Percentiles rank a stretch among this genome's conserved stretches.
Conservation (phyloP, 2,113 vertebrate species). For the Poeciliopsis retropinna region DNA sequence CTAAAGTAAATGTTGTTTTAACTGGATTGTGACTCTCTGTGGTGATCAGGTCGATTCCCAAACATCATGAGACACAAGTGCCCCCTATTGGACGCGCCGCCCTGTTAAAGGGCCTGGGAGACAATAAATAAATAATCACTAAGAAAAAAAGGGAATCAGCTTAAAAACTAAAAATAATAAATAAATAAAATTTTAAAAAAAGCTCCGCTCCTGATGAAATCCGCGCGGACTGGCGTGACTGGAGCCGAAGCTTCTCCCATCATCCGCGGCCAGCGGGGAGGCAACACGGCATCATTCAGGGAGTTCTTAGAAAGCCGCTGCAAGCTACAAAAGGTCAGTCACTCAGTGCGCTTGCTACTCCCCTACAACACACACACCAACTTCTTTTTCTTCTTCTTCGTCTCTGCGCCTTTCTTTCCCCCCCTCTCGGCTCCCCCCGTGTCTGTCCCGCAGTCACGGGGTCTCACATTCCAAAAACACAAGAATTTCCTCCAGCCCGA, state of each 20-base stretch:
- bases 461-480: constrained; percentile 86
- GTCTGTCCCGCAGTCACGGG: constrained; percentile 71
- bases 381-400: too few species aligned
- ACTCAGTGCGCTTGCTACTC: too few species aligned
- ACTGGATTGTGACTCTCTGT: too few species aligned
- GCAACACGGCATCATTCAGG: constrained; percentile 3
- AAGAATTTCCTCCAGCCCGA: constrained; percentile 81
- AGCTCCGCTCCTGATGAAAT: neutral
- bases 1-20: too few species aligned
- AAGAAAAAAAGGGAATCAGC: neutral
- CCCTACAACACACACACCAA: too few species aligned
- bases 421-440: constrained; percentile 33
- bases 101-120: neutral
- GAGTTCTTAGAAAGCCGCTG: constrained; percentile 41
- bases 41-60: neutral
- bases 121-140: neutral
- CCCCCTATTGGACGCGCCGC: constrained; percentile 65
- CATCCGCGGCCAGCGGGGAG: neutral
- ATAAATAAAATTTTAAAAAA: neutral
- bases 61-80: constrained; percentile 45
- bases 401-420: neutral
- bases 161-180: neutral
- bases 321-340: too few species aligned
- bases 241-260: neutral
- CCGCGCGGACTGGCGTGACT: too few species aligned